These are phyloP conservation scores for Brotula barbata DNA, from an alignment of 2,797 vertebrate genomes.

Conservation along the genomic window DNA sequence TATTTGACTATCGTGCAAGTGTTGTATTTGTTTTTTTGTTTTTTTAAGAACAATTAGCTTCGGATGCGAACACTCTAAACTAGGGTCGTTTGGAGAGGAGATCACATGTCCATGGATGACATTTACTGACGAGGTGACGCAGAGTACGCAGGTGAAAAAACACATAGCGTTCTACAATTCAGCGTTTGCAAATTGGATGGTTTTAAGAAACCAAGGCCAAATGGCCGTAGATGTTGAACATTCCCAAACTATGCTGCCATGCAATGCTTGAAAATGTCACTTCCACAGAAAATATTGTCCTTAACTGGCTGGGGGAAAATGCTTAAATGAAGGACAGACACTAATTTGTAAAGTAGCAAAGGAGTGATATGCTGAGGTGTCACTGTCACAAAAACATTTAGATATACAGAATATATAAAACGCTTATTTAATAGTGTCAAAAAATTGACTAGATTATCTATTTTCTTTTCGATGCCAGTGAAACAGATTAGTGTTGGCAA, in stretches of 20 bases:
- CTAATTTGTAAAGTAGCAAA: constrained; percentile 42
- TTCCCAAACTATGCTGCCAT: constrained; percentile 45
- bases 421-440: constrained; percentile 64
- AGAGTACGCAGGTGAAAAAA: constrained; percentile 50
- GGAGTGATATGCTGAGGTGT: constrained; percentile 53
- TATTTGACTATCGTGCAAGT: constrained; percentile 49
- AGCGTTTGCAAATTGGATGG: constrained; percentile 22
- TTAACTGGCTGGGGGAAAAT: constrained; percentile 4
- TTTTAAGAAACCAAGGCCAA: constrained; percentile 42
- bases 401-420: constrained; percentile 75
- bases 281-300: constrained; percentile 15
- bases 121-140: constrained; percentile 58
- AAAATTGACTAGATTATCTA: constrained; percentile 40
- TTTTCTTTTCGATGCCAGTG: constrained; percentile 56
- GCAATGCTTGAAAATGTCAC: constrained; percentile 33
- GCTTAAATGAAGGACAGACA: constrained; percentile 34
- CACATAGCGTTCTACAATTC: constrained; percentile 41
- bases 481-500: constrained; percentile 59
- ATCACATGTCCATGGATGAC: constrained; percentile 63
- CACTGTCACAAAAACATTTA: constrained; percentile 69
- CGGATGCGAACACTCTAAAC: constrained; percentile 57
- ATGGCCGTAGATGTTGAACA: constrained; percentile 28
- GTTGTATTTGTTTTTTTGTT: constrained; percentile 27
- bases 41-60: constrained; percentile 50
- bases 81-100: constrained; percentile 62